Base-by-base conservation (phyloP, 2,113 vertebrate species). In the Tenrec ecaudatus region DNA sequence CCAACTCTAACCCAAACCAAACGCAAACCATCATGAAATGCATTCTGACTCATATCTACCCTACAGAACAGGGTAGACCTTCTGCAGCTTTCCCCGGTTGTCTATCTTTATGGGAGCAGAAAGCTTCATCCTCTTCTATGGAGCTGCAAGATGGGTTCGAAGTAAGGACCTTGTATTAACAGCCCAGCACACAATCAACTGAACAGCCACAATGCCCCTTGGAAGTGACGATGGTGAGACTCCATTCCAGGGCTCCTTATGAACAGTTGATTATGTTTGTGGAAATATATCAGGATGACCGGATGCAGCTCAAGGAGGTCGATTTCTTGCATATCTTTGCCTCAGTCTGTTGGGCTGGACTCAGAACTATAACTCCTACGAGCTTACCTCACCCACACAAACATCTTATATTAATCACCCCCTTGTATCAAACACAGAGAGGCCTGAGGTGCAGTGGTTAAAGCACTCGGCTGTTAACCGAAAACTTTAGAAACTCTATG, bases 281-380 rank as follows among this genome's bases (percentile, higher is more conserved):
- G 17, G 3, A 75, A 73, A 82, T 43, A 4, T 43, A 9, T 60
- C 76, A 86, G 10, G 75, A 40, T 85, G 47, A 20, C 25, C 58
- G 81, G 64, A 86, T 22, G 19, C 25, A 96, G 20, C 9, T 66
- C 60, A 90, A 73, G 25, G 80, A 86, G 12, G 17, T 9, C 66
- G 20, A 81, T 78, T 81, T 60, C 33, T 3, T 85, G 1, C 12
- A 7, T 82, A 17, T n/a, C 29, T 82, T 94, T 87, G 73, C 81
- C 73, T 86, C 40, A 78, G 29, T 79, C 87, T 89, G 3, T 33
- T 83, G 62, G 83, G 78, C 90, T 66, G 1, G 93, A 87, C 60
- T 92, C 22, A 75, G 53, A 87, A 88, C 90, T 60, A 78, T 69
- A n/a, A 31, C 36, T 90, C 23, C 81, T 69, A 53, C 25, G 36